A percentile compares a stretch with the other conserved stretches of the same genome.
Conservation (phyloP, 2,113 vertebrate genomes). For the Archocentrus centrarchus region DNA sequence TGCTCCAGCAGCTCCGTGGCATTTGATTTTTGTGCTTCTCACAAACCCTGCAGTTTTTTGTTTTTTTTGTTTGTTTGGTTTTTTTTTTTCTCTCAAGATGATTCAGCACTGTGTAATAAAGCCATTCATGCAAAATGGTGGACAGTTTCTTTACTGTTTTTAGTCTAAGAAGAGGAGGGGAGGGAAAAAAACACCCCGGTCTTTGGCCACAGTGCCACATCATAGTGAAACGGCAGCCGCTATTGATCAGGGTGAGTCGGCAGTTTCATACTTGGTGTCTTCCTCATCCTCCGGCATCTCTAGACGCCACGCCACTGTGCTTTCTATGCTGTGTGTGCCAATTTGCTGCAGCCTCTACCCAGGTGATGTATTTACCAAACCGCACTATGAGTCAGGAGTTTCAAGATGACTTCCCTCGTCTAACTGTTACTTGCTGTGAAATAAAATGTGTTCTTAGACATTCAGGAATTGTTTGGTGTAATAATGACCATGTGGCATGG, state of each 20-base stretch:
- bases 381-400: conserved; percentile 48
- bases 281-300: conserved; percentile 36
- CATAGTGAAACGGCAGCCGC: conserved; percentile 56
- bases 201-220: conserved; percentile 35
- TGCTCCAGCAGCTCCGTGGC: conserved; percentile 31
- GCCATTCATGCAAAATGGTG: conserved; percentile 20
- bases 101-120: conserved; percentile 43
- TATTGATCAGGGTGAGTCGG: conserved; percentile 50
- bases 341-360: conserved; percentile 5
- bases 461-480: conserved; percentile 12
- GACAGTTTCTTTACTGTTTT: conserved; percentile 57
- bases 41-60: conserved; percentile 13
- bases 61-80: neutral
- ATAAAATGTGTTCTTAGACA: conserved; percentile 33
- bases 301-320: conserved; percentile 19
- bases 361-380: conserved; percentile 44
- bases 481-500: conserved; percentile 28
- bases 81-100: conserved; percentile 6
- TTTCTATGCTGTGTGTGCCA: neutral
- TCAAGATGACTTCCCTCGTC: conserved; percentile 49
- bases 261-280: conserved; percentile 44
- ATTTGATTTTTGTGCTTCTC: conserved; percentile 34
- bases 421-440: conserved; percentile 47
- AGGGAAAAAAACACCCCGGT: neutral
- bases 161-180: neutral